These are phyloP conservation scores for Pseudomyrmex cubaensis DNA, from an alignment of 1,140 invertebrate species.

Conservation along the genomic window DNA sequence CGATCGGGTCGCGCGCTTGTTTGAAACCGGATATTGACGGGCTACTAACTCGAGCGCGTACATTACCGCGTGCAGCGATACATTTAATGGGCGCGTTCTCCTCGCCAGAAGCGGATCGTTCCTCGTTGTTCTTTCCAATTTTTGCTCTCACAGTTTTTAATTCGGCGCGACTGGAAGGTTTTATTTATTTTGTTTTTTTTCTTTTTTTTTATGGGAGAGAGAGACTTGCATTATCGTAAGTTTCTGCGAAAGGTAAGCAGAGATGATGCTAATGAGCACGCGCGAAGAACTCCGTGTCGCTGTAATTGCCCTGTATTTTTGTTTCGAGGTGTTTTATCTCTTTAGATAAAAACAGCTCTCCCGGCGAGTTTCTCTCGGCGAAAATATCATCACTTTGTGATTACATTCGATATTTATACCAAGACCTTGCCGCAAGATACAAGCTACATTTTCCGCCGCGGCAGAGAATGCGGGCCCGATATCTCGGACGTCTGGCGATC, in stretches of 20 bases:
- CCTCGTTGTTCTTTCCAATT: background rate
- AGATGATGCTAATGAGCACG: too few species aligned
- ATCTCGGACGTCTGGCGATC: conserved; percentile 27
- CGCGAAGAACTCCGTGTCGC: too few species aligned
- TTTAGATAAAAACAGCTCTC: too few species aligned
- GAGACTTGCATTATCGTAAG: too few species aligned
- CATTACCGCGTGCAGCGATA: background rate
- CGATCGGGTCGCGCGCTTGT: conserved; percentile 48
- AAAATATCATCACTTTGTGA: background rate
- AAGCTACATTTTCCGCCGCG: background rate
- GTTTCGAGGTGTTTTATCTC: too few species aligned
- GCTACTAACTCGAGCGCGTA: conserved; percentile 11
- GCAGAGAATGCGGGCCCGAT: conserved; percentile 6
- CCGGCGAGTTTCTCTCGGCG: too few species aligned
- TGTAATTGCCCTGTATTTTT: background rate
- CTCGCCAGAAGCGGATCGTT: background rate
- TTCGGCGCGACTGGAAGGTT: background rate
- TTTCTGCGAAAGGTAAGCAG: too few species aligned
- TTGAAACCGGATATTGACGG: conserved; percentile 39
- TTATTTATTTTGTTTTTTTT: too few species aligned
- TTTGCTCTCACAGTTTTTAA: background rate
- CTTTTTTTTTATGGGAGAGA: too few species aligned
- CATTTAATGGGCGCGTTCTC: background rate
- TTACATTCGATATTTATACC: conserved; percentile 29
- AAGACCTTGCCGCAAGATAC: background rate